phyloP scores from a whole-genome alignment of 2,888 invertebrate species.

The Hybos culiciformis region DNA sequence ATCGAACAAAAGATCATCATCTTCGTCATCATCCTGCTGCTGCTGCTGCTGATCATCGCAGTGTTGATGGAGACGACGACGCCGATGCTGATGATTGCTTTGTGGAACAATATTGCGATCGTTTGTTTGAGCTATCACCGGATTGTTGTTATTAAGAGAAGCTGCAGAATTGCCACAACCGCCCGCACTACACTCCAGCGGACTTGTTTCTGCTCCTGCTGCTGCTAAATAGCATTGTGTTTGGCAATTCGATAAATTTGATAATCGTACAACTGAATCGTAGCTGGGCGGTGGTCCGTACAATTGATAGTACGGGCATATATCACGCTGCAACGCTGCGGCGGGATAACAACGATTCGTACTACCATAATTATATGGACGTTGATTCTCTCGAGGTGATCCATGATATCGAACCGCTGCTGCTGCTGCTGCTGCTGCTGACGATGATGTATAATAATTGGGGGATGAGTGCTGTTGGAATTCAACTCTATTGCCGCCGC shows the following conservation, averaged over 20 bases:
- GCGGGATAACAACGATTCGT: too few species aligned
- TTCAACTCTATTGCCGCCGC: too few species aligned
- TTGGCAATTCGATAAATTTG: conserved; percentile 9
- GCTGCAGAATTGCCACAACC: too few species aligned
- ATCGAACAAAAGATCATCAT: too few species aligned
- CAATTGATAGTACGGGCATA: conserved; percentile 35
- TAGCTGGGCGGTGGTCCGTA: conserved; percentile 39
- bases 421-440: conserved; percentile 9
- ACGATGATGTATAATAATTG: conserved; percentile 13
- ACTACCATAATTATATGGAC: too few species aligned
- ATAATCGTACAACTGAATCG: conserved; percentile 31
- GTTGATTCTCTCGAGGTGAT: conserved; percentile 16
- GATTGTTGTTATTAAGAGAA: background rate
- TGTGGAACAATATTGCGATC: background rate
- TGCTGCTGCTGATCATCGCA: background rate
- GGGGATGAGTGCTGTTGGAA: too few species aligned
- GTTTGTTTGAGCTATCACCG: background rate
- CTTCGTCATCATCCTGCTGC: background rate
- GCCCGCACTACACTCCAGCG: background rate
- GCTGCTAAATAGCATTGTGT: conserved; percentile 11
- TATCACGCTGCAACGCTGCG: too few species aligned
- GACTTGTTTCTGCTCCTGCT: background rate
- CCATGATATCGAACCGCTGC: background rate
- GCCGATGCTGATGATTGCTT: background rate
- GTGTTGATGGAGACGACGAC: conserved; percentile 1